These are phyloP conservation scores for Drosophila subpulchrella DNA, from an alignment of 1,140 invertebrate genomes.

Conservation along the genomic window DNA sequence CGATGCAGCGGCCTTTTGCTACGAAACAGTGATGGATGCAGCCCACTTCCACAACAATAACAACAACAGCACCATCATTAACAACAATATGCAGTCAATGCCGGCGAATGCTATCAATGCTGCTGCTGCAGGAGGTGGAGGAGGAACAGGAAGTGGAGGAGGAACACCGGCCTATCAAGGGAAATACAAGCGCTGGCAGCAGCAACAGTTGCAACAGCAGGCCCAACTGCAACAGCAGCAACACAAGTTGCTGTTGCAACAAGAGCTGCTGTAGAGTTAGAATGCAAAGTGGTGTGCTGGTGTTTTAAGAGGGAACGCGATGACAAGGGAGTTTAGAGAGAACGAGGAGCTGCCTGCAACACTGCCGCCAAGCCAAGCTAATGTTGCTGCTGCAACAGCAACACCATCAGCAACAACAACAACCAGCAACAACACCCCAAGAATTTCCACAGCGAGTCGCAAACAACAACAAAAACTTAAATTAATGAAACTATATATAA, in stretches of 20 bases:
- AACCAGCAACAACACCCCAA: constrained; percentile 21
- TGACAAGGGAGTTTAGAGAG: constrained; percentile 21
- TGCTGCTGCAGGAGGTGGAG: constrained; percentile 17
- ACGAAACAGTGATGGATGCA: constrained; percentile 65
- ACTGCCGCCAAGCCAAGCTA: constrained; percentile 41
- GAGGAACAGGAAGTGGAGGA: background rate
- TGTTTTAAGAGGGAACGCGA: background rate
- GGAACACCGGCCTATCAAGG: constrained; percentile 62
- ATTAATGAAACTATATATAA: constrained; percentile 59
- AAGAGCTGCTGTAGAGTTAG: constrained; percentile 62
- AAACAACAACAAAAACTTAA: constrained; percentile 50
- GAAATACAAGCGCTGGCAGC: constrained; percentile 76
- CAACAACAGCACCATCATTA: constrained; percentile 29
- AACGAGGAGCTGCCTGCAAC: constrained; percentile 28
- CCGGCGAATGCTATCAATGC: constrained; percentile 7
- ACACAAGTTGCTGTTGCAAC: constrained; percentile 68
- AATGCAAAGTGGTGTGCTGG: background rate
- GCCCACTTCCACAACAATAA: constrained; percentile 23
- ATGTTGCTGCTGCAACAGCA: constrained; percentile 21
- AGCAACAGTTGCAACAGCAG: constrained; percentile 72
- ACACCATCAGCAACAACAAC: constrained; percentile 14
- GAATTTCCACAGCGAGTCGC: constrained; percentile 65
- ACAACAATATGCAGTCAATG: constrained; percentile 15
- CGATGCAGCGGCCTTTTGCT: constrained; percentile 67
- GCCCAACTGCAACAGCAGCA: constrained; percentile 70